Percentiles rank a stretch among this genome's conserved stretches.
Evolutionary conservation across 1,140 invertebrate genomes (phyloP).

Genomic region (Uloborus diversus): DNA sequence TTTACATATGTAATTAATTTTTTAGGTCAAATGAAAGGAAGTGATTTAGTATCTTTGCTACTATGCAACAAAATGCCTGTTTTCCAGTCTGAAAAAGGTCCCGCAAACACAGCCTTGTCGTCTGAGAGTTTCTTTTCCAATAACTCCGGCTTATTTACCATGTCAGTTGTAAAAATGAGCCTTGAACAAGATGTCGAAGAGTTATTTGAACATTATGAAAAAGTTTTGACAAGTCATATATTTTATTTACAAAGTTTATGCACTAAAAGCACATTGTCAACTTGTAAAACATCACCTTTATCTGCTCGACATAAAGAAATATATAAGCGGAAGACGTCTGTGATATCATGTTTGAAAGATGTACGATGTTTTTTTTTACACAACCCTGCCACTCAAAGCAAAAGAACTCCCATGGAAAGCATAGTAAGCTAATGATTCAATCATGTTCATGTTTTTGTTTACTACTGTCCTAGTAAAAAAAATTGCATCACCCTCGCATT

Average conservation of each 20-base stretch:
- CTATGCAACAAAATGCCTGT: constrained; percentile 13
- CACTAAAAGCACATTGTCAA: not conserved
- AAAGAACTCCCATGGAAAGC: too few relatives aligned
- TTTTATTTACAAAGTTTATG: not conserved
- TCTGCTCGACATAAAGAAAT: constrained; percentile 10
- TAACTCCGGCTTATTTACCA: not conserved
- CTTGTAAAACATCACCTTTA: not conserved
- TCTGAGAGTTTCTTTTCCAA: not conserved
- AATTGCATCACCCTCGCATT: too few relatives aligned
- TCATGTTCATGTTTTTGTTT: too few relatives aligned
- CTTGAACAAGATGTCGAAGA: constrained; percentile 9
- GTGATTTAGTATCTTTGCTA: constrained; percentile 13
- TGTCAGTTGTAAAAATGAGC: constrained; percentile 13
- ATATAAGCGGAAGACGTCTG: not conserved
- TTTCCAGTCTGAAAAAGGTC: not conserved
- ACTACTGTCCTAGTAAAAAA: too few relatives aligned
- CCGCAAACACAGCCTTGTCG: not conserved
- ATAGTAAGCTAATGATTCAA: too few relatives aligned
- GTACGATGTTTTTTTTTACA: not conserved
- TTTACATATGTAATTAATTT: not conserved
- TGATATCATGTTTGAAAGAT: constrained; percentile 22
- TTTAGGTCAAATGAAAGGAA: constrained; percentile 19
- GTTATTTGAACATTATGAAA: constrained; percentile 10
- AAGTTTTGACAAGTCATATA: constrained; percentile 1
- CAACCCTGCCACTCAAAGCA: too few relatives aligned